A percentile compares a stretch with the other conserved stretches of the same genome.
These are phyloP conservation scores for Microcebus ravelobensis DNA, from an alignment of 2,113 vertebrate genomes.

Conservation along the genomic window DNA sequence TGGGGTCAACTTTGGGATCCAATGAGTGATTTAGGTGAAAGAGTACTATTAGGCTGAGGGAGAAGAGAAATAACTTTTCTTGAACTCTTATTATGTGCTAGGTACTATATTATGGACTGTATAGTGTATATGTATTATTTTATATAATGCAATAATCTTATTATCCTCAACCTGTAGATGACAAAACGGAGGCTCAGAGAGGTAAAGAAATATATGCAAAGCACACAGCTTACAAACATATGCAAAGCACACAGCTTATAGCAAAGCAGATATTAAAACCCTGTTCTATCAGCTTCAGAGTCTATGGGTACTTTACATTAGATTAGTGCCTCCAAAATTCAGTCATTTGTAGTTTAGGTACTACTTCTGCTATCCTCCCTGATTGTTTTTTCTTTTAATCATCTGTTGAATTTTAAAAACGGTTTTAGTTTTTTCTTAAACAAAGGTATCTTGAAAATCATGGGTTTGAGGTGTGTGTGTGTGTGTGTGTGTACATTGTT, in stretches of 20 bases:
- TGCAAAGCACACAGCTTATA: neutral
- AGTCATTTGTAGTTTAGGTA: neutral
- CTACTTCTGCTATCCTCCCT: neutral
- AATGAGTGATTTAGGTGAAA: constrained; percentile 13
- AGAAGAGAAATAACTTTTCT: neutral
- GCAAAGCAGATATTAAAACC: neutral
- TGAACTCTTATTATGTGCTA: constrained; percentile 1
- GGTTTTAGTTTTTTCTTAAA: neutral
- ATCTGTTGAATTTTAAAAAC: neutral
- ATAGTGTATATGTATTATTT: neutral
- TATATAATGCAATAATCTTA: constrained; percentile 24
- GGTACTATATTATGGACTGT: neutral
- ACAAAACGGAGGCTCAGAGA: constrained; percentile 23
- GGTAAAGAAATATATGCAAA: neutral
- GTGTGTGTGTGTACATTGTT: neutral
- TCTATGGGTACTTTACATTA: neutral
- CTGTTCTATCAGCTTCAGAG: neutral
- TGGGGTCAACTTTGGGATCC: neutral
- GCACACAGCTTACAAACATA: neutral
- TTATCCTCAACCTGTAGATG: neutral
- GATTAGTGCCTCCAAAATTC: neutral
- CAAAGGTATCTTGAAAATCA: neutral
- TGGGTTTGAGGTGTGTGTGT: neutral
- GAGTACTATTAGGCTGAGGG: neutral
- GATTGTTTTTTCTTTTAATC: neutral